Evolutionary conservation across 2,888 invertebrate species (phyloP).

Genomic region (Antheraea assamensis): DNA sequence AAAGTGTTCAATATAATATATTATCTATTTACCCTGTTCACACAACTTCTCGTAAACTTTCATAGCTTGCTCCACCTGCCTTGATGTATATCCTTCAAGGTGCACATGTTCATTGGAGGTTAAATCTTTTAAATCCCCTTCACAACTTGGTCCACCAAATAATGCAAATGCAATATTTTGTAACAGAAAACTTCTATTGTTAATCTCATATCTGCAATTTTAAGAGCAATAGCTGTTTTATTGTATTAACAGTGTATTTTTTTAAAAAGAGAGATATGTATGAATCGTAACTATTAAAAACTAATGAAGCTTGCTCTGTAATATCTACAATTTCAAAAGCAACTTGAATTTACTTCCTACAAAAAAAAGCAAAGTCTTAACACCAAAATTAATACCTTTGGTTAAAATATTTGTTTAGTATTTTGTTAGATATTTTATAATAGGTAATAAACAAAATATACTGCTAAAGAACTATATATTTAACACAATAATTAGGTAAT

Average conservation of each 20-base stretch:
- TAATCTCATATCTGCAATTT: constrained; percentile 73
- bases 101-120: constrained; percentile 43
- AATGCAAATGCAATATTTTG: constrained; percentile 82
- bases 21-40: constrained; percentile 65
- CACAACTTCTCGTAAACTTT: constrained; percentile 70
- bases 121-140: constrained; percentile 58
- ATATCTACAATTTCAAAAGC: no score
- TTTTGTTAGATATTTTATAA: no score
- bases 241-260: background rate
- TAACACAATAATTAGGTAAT: no score
- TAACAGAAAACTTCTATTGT: constrained; percentile 73
- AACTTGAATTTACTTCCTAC: no score
- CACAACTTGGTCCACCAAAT: constrained; percentile 75
- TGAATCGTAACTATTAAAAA: no score
- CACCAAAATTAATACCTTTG: no score
- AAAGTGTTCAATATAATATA: background rate
- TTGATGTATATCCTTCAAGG: constrained; percentile 68
- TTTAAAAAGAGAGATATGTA: background rate
- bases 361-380: no score
- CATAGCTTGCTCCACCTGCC: constrained; percentile 67
- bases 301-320: no score
- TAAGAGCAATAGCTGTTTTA: background rate
- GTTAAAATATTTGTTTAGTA: no score
- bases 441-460: no score
- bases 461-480: no score